A percentile compares a stretch with the other conserved stretches of the same genome.
phyloP scores from a whole-genome alignment of 2,888 invertebrate species.

The Liposcelis brunnea region DNA sequence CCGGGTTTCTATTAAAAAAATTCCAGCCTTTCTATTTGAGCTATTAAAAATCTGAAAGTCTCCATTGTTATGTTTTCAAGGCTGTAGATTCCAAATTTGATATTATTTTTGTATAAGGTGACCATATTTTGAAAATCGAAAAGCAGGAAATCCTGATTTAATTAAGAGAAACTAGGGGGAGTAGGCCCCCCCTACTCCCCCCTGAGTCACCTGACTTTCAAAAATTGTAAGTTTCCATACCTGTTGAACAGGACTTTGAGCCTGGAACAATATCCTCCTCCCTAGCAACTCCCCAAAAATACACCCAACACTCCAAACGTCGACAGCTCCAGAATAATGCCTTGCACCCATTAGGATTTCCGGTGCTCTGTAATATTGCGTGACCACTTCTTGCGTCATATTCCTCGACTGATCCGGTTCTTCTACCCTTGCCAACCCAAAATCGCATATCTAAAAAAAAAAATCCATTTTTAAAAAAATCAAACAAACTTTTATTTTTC shows the following conservation, averaged over 20 bases:
- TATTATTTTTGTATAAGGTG: too few relatives aligned
- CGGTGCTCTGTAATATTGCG: conserved; percentile 98
- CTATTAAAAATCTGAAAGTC: too few relatives aligned
- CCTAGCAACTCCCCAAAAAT: conserved; percentile 96
- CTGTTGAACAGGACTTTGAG: conserved; percentile 94
- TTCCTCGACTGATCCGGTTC: conserved; percentile 83
- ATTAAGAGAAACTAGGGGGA: too few relatives aligned
- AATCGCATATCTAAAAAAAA: conserved; percentile 79
- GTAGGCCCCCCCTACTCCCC: too few relatives aligned
- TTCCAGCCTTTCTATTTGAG: too few relatives aligned
- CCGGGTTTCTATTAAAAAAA: too few relatives aligned
- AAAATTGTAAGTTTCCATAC: too few relatives aligned
- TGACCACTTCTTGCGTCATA: conserved; percentile 99
- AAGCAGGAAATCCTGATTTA: too few relatives aligned
- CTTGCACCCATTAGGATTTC: conserved; percentile 98
- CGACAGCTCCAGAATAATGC: conserved; percentile 91
- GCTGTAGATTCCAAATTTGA: too few relatives aligned
- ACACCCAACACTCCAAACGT: conserved; percentile 99
- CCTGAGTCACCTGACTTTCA: too few relatives aligned
- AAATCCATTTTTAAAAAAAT: conserved; percentile 10
- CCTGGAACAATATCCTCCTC: conserved; percentile 91
- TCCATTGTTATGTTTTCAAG: too few relatives aligned
- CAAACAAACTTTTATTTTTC: not conserved
- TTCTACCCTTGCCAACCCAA: conserved; percentile 93
- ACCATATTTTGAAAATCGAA: too few relatives aligned